Evolutionary conservation across 2,797 vertebrate species (phyloP).

Genomic region (Echiichthys vipera): DNA sequence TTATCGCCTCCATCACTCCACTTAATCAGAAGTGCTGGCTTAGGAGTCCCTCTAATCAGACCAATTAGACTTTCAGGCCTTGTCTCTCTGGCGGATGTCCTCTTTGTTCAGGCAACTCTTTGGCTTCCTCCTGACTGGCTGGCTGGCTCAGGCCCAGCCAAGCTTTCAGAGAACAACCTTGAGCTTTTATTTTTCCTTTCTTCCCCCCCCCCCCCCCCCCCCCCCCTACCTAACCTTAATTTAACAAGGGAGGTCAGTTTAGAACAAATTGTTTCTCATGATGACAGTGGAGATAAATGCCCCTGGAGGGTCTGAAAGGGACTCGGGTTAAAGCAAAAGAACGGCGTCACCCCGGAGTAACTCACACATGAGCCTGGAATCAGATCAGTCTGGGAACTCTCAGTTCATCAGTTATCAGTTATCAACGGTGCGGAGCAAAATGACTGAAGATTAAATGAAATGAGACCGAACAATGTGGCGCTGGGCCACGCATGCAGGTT

Average conservation of each 20-base stretch:
- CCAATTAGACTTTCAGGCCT: conserved; percentile 72
- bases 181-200: conserved; percentile 28
- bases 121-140: conserved; percentile 38
- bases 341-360: too few species aligned
- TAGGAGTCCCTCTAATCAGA: conserved; percentile 69
- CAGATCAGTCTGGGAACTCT: too few species aligned
- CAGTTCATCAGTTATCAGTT: too few species aligned
- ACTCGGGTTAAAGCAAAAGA: conserved; percentile 3
- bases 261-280: conserved; percentile 29
- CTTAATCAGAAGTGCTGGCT: conserved; percentile 73
- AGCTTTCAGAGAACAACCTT: conserved; percentile 50
- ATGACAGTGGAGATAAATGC: conserved; percentile 29
- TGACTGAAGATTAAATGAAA: too few species aligned
- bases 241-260: conserved; percentile 45
- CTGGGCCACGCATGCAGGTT: too few species aligned
- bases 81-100: conserved; percentile 47
- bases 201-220: too few species aligned
- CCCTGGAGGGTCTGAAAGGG: background rate
- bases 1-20: conserved; percentile 69
- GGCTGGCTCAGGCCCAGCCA: conserved; percentile 37
- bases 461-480: too few species aligned
- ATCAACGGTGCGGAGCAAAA: too few species aligned
- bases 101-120: conserved; percentile 46
- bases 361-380: too few species aligned
- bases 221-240: conserved; percentile 46